Evolutionary conservation across 2,888 invertebrate genomes (phyloP).

Genomic region (Chelonus formosanus): DNA sequence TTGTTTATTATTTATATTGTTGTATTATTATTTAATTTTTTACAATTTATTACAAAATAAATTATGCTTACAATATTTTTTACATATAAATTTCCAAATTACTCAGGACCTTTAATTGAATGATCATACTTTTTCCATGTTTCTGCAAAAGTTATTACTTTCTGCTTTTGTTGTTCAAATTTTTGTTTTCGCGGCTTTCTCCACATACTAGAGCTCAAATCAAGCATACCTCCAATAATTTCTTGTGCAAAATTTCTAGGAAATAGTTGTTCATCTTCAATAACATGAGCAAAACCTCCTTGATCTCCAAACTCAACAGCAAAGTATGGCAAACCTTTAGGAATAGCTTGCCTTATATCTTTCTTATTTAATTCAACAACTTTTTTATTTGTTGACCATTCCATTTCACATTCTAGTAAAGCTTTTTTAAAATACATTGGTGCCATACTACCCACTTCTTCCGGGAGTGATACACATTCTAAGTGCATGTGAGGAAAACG

Average conservation of each 20-base stretch:
- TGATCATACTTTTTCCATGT: constrained; percentile 75
- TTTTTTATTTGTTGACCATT: constrained; percentile 97
- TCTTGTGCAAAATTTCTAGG: constrained; percentile 91
- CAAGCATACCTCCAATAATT: constrained; percentile 94
- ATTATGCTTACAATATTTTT: too few relatives aligned
- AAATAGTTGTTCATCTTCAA: constrained; percentile 91
- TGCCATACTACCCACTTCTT: constrained; percentile 85
- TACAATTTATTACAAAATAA: too few relatives aligned
- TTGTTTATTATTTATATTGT: too few relatives aligned
- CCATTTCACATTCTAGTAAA: constrained; percentile 90
- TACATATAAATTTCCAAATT: too few relatives aligned
- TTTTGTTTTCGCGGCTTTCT: constrained; percentile 80
- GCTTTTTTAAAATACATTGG: constrained; percentile 99
- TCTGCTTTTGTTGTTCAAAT: constrained; percentile 78
- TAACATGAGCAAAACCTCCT: constrained; percentile 94
- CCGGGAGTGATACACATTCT: constrained; percentile 88
- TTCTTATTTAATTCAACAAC: constrained; percentile 76
- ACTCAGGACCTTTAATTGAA: constrained; percentile 67
- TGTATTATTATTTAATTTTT: too few relatives aligned
- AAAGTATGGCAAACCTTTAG: constrained; percentile 95
- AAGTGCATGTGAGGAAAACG: constrained; percentile 84
- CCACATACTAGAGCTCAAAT: constrained; percentile 86
- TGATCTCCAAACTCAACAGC: constrained; percentile 92
- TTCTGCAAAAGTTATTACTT: constrained; percentile 77
- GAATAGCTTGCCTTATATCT: constrained; percentile 82